Evolutionary conservation across 2,797 vertebrate genomes (phyloP).

Genomic region (Gallinago solitaria): DNA sequence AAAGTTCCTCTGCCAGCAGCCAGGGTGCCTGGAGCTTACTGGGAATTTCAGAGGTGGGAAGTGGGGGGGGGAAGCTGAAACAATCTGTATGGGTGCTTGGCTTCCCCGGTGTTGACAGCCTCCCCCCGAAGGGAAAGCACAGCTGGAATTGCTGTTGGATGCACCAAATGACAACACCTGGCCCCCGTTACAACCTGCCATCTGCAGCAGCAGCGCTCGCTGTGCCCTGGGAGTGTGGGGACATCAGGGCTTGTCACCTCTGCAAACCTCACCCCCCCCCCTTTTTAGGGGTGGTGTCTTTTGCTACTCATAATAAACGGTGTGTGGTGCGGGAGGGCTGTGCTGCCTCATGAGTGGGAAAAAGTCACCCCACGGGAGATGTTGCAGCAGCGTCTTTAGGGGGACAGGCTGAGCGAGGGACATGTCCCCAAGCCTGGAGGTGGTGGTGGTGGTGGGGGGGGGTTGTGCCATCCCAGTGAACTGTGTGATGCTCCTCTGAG

Average conservation of each 20-base stretch:
- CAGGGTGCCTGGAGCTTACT: neutral
- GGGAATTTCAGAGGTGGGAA: neutral
- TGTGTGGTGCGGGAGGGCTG: neutral
- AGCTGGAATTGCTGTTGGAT: neutral
- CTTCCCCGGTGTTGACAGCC: neutral
- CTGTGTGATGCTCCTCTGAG: neutral
- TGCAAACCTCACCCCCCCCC: neutral
- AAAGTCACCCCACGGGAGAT: neutral
- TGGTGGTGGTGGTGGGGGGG: too few species aligned
- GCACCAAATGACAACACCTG: rapidly evolving
- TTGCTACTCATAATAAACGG: neutral
- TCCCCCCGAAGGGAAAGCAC: rapidly evolving
- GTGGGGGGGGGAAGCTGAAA: neutral
- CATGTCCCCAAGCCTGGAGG: neutral
- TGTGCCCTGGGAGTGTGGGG: neutral
- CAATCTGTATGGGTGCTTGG: rapidly evolving
- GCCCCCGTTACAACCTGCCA: too few species aligned
- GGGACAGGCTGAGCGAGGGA: neutral
- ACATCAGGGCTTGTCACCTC: neutral
- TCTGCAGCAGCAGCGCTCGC: neutral
- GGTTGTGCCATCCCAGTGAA: neutral
- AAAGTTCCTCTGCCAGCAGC: rapidly evolving
- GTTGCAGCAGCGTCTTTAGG: neutral
- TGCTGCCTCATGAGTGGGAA: neutral
- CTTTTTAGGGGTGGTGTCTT: neutral